phyloP scores from a whole-genome alignment of 64 coral and sea anemone species.

The Pocillopora damicornis region DNA sequence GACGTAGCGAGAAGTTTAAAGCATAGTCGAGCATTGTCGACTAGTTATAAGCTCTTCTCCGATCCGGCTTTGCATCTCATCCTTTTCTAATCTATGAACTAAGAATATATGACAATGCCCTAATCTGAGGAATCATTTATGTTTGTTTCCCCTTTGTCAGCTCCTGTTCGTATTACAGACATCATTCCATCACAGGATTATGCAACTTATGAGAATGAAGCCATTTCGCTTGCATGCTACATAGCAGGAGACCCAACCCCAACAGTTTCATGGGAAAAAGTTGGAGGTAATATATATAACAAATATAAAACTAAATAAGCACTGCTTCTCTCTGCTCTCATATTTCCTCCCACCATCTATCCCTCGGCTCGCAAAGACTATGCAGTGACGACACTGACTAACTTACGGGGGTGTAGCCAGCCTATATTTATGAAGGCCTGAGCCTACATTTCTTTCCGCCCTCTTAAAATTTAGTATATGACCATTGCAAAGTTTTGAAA shows the following conservation, averaged over 20 bases:
- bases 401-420: not conserved
- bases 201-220: not conserved
- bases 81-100: too few relatives aligned
- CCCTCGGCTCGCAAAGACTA: too few relatives aligned
- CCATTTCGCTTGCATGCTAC: slow-evolving; percentile 25
- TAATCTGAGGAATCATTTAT: not conserved
- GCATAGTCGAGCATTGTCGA: too few relatives aligned
- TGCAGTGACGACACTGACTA: not conserved
- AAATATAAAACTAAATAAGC: too few relatives aligned
- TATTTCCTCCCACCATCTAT: too few relatives aligned
- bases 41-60: too few relatives aligned
- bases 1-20: too few relatives aligned
- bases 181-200: not conserved
- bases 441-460: not conserved
- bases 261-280: slow-evolving; percentile 5
- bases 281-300: slow-evolving; percentile 15
- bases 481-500: not conserved
- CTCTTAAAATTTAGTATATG: not conserved
- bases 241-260: slow-evolving; percentile 29
- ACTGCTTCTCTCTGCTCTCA: too few relatives aligned
- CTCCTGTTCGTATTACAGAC: slow-evolving; percentile 10
- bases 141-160: not conserved
- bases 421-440: not conserved
- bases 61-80: too few relatives aligned
- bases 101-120: not conserved